A percentile compares a stretch with the other conserved stretches of the same genome.
Conservation (phyloP, 2,113 vertebrate species). For the Nothoprocta perdicaria region DNA sequence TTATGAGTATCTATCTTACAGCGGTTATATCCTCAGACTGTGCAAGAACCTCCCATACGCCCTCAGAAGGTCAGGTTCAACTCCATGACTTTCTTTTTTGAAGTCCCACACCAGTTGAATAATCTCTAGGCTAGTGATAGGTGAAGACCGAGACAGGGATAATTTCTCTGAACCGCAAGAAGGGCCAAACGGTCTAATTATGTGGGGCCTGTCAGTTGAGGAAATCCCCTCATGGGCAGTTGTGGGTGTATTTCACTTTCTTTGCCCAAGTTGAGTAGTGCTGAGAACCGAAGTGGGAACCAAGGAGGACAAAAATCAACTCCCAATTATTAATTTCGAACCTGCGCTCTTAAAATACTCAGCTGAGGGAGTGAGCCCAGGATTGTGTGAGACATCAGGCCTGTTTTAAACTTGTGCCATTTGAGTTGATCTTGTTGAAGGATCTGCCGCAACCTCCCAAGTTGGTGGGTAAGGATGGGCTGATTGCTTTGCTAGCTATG, state of each 20-base stretch:
- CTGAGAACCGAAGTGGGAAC: background rate
- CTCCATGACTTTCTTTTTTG: slow-evolving; percentile 13
- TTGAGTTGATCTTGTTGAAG: background rate
- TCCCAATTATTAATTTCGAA: slow-evolving; percentile 32
- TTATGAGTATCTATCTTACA: background rate
- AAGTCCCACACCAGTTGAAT: background rate
- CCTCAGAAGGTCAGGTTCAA: background rate
- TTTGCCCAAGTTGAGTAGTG: background rate
- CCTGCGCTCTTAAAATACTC: background rate
- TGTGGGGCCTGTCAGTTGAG: slow-evolving; percentile 2
- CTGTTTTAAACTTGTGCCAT: background rate
- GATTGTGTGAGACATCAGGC: background rate
- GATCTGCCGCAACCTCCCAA: background rate
- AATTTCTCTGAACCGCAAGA: background rate
- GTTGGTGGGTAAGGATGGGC: background rate
- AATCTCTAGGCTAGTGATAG: background rate
- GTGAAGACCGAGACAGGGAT: slow-evolving; percentile 12
- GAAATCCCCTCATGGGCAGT: slow-evolving; percentile 48
- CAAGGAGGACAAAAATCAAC: background rate
- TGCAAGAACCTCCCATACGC: background rate
- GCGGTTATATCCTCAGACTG: background rate
- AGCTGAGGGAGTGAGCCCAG: background rate
- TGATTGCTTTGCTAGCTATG: background rate
- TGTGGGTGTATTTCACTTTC: slow-evolving; percentile 53
- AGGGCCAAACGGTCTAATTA: slow-evolving; percentile 29